phyloP scores from a whole-genome alignment of 1,140 invertebrate species.

The Drosophila paulistorum region DNA sequence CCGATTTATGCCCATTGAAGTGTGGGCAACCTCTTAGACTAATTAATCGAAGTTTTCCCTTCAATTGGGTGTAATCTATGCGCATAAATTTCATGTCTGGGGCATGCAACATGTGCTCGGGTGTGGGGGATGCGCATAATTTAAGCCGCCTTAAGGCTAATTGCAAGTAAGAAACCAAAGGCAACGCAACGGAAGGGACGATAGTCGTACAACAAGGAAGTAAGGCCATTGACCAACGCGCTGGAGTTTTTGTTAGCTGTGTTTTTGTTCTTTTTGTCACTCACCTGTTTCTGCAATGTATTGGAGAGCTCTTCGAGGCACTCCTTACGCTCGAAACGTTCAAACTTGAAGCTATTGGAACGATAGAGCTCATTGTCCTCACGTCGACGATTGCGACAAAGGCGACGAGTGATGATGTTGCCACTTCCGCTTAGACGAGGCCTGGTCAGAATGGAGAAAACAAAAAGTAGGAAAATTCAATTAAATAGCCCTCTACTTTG shows the following conservation, averaged over 20 bases:
- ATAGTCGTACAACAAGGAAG: too few relatives aligned
- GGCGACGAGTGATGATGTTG: constrained; percentile 85
- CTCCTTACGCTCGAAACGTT: constrained; percentile 88
- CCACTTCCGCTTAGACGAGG: constrained; percentile 72
- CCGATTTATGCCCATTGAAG: neutral
- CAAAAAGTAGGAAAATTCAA: neutral
- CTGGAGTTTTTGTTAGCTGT: neutral
- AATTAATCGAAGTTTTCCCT: constrained; percentile 43
- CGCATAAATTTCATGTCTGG: constrained; percentile 57
- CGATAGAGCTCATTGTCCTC: constrained; percentile 92
- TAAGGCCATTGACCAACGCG: constrained; percentile 23
- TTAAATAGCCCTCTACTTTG: neutral
- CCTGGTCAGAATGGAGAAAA: constrained; percentile 20
- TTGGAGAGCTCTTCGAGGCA: constrained; percentile 85
- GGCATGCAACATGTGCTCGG: constrained; percentile 65
- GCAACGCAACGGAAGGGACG: too few relatives aligned
- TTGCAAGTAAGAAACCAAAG: too few relatives aligned
- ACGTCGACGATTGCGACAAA: constrained; percentile 87
- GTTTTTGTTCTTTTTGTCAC: constrained; percentile 20
- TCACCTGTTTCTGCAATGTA: constrained; percentile 85
- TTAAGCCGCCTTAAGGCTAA: constrained; percentile 28
- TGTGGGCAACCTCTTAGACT: constrained; percentile 43
- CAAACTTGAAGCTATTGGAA: constrained; percentile 93
- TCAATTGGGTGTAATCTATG: constrained; percentile 69
- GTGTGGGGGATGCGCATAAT: constrained; percentile 32